Evolutionary conservation across 1,140 invertebrate species (phyloP).

Genomic region (Drosophila rufa): DNA sequence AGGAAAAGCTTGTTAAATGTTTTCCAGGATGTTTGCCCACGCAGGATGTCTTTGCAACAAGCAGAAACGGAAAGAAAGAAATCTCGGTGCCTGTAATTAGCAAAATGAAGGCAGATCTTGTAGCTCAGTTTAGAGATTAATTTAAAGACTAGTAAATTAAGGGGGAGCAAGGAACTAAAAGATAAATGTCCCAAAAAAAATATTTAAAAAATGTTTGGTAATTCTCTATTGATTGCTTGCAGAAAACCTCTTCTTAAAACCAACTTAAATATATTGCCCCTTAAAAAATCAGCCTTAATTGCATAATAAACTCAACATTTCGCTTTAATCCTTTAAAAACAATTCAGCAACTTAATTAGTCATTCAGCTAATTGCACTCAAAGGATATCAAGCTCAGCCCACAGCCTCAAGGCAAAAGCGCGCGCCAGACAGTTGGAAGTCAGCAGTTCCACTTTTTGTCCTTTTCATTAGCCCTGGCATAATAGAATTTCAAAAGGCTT

Average conservation of each 20-base stretch:
- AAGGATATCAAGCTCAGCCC: conserved; percentile 41
- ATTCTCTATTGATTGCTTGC: no score
- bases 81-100: conserved; percentile 31
- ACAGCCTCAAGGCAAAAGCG: conserved; percentile 31
- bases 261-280: no score
- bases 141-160: background rate
- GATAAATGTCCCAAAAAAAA: no score
- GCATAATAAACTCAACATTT: conserved; percentile 1
- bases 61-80: conserved; percentile 29
- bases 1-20: conserved; percentile 32
- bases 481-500: conserved; percentile 71
- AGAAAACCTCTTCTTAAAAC: background rate
- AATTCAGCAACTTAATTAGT: conserved; percentile 39
- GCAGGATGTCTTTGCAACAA: conserved; percentile 36
- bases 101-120: conserved; percentile 4
- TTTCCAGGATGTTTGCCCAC: conserved; percentile 45
- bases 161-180: no score
- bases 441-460: conserved; percentile 29
- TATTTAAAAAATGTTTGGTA: no score
- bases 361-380: conserved; percentile 43
- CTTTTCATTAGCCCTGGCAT: conserved; percentile 63
- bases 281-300: background rate
- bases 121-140: conserved; percentile 4
- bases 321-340: conserved; percentile 21
- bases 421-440: conserved; percentile 41